phyloP scores from a whole-genome alignment of 2,888 invertebrate species.

The Corythucha ciliata region DNA sequence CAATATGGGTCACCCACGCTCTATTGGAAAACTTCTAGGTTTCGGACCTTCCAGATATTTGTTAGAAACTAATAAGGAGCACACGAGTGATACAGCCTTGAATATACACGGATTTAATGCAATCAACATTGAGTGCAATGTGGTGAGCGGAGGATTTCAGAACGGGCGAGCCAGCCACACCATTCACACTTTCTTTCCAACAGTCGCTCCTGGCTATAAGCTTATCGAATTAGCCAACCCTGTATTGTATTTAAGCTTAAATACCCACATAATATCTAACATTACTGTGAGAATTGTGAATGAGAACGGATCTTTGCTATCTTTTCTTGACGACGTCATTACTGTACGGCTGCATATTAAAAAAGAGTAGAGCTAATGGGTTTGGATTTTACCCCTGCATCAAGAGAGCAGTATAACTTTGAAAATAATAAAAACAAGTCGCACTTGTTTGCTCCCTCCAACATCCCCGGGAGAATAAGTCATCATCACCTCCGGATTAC shows the following conservation, averaged over 20 bases:
- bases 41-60: conserved; percentile 32
- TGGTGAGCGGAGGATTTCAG: conserved; percentile 36
- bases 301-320: conserved; percentile 37
- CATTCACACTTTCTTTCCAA: conserved; percentile 39
- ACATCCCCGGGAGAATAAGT: too few relatives aligned
- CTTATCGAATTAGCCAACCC: conserved; percentile 39
- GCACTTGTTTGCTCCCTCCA: too few relatives aligned
- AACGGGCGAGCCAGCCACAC: conserved; percentile 37
- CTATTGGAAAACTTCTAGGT: conserved; percentile 35
- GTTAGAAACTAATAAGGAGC: conserved; percentile 19
- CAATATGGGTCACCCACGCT: conserved; percentile 24
- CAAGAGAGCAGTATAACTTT: too few relatives aligned
- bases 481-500: too few relatives aligned
- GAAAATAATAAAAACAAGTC: too few relatives aligned
- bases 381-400: conserved; percentile 17
- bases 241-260: conserved; percentile 39
- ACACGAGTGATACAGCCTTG: conserved; percentile 38
- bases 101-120: conserved; percentile 37
- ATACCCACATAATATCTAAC: neutral
- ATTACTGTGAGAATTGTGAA: conserved; percentile 34
- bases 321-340: conserved; percentile 38
- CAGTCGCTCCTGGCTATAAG: conserved; percentile 39
- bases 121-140: conserved; percentile 37
- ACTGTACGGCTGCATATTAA: conserved; percentile 36
- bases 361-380: conserved; percentile 21